These are phyloP conservation scores for Bagarius yarrelli DNA, from an alignment of 2,113 vertebrate species.

Conservation along the genomic window DNA sequence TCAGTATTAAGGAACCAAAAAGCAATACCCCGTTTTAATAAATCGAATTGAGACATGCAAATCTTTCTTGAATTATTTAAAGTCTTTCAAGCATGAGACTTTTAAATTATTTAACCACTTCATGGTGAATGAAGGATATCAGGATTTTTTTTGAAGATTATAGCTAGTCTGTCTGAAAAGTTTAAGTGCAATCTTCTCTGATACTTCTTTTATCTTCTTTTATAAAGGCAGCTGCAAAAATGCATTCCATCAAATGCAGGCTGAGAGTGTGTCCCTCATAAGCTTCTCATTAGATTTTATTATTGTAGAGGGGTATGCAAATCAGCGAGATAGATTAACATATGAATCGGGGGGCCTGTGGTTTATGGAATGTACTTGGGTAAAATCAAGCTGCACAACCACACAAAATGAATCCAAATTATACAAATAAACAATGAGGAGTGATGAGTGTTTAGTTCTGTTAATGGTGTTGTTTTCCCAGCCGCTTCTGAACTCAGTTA, in stretches of 20 bases:
- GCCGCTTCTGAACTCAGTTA: neutral
- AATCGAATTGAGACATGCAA: neutral
- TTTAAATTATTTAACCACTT: conserved; percentile 36
- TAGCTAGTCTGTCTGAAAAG: conserved; percentile 43
- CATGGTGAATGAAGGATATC: conserved; percentile 28
- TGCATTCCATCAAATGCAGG: conserved; percentile 48
- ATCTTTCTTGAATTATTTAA: conserved; percentile 5
- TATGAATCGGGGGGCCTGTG: conserved; percentile 66
- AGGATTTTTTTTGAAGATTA: conserved; percentile 33
- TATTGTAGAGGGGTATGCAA: conserved; percentile 70
- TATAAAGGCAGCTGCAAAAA: conserved; percentile 56
- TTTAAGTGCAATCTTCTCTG: conserved; percentile 45
- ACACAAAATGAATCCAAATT: neutral
- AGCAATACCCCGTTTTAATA: neutral
- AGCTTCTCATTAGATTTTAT: conserved; percentile 71
- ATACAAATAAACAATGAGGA: conserved; percentile 15
- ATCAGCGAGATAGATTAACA: conserved; percentile 69
- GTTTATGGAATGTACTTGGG: conserved; percentile 51
- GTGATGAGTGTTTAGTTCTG: neutral
- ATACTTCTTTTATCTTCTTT: conserved; percentile 45
- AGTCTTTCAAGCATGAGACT: neutral
- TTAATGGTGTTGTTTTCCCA: neutral
- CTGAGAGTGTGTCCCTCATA: conserved; percentile 59
- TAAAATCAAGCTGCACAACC: conserved; percentile 46
- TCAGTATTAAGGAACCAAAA: neutral